Percentiles rank a stretch among this genome's conserved stretches.
Conservation (phyloP, 1,140 invertebrate species). For the Zaprionus inermis region DNA sequence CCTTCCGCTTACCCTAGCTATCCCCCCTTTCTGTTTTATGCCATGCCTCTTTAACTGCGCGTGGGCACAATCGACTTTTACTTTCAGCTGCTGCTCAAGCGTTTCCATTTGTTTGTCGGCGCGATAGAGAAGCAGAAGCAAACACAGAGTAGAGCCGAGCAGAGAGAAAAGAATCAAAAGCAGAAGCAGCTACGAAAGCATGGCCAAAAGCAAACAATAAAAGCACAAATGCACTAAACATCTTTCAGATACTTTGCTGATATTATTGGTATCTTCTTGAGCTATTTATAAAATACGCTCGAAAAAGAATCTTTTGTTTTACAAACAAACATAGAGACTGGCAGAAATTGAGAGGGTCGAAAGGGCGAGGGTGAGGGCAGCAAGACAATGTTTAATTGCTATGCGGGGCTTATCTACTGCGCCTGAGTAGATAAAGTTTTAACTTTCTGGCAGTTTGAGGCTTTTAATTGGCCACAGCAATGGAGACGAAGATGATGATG, state of each 20-base stretch:
- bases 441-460: constrained; percentile 65
- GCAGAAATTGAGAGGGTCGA: constrained; percentile 8
- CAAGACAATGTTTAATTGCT: constrained; percentile 71
- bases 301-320: constrained; percentile 69
- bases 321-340: constrained; percentile 58
- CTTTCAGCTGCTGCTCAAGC: constrained; percentile 70
- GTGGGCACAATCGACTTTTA: constrained; percentile 63
- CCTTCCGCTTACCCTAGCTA: neutral
- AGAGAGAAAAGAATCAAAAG: neutral
- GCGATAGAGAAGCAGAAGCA: constrained; percentile 2
- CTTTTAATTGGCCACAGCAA: constrained; percentile 78
- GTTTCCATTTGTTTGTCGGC: constrained; percentile 58
- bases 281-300: constrained; percentile 62
- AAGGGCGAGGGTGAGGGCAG: neutral
- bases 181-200: neutral
- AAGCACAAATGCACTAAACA: constrained; percentile 50
- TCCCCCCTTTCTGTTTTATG: neutral
- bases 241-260: constrained; percentile 58
- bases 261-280: constrained; percentile 66
- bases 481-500: neutral
- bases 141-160: neutral
- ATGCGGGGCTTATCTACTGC: constrained; percentile 54
- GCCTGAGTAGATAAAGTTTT: constrained; percentile 54
- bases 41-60: constrained; percentile 44
- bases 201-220: constrained; percentile 30